Base-by-base conservation (phyloP, 1,140 invertebrate species). In the Heterodera schachtii region DNA sequence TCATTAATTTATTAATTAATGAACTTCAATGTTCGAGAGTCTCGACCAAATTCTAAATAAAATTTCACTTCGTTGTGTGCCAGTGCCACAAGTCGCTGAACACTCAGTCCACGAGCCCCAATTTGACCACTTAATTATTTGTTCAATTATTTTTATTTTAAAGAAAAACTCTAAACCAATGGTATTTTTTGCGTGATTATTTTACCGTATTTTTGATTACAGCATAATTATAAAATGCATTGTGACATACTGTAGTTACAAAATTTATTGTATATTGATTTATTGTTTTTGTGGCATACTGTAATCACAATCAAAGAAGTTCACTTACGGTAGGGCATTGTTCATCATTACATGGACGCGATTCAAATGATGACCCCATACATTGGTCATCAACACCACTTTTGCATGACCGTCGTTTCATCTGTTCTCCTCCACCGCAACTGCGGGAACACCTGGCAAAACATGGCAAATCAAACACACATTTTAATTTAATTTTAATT, bases 51-150 rank as follows among this genome's bases (percentile, higher is more conserved):
- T 19, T 11, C 5, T 13, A 13, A 64, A 64, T 19, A 19, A 64
- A 52, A 64, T 5, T 19, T 13, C 57, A 64, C 69, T 41, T 71
- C 21, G 9, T n/a, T 71, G 69, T 11, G 9, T 19, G 44, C 69
- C 69, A 43, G 46, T 49, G 21, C 60, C 70, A 44, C 44, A 78
- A 52, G 70, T 66, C n/a, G 44, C 9, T 41, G 77, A 78, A 46
- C 77, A 78, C 3, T 78, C 64, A 19, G 60, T 21, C 77, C 77
- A 78, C 0, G 52, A 44, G 46, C 31, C 31, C 77, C 77, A 78
- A 78, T 69, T 78, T 3, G 75, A 3, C 52, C 77, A 69, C 60
- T 66, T 16, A 69, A 64, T 16, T 66, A 47, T 41, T 44, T 52
- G 66, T 16, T 66, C 2, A 19, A 1, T 64, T 64, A 60, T 13